phyloP scores from a whole-genome alignment of 2,797 vertebrate genomes.

The Acridotheres tristis region DNA sequence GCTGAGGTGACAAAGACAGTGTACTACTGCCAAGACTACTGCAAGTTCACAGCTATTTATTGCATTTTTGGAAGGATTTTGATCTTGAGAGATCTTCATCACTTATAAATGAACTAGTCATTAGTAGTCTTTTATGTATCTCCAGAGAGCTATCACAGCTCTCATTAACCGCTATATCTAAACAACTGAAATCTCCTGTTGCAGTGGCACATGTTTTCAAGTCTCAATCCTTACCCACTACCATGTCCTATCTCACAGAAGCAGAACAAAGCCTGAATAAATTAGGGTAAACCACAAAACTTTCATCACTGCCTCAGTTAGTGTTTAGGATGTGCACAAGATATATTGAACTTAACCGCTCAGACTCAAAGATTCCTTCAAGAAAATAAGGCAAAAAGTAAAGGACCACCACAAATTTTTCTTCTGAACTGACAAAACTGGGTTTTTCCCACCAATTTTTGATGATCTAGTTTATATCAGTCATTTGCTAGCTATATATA shows the following conservation, averaged over 20 bases:
- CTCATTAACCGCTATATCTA: slow-evolving; percentile 45
- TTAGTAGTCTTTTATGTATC: slow-evolving; percentile 63
- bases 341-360: neutral
- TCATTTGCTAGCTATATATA: neutral
- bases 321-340: neutral
- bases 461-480: neutral
- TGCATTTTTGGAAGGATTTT: slow-evolving; percentile 40
- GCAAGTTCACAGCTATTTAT: slow-evolving; percentile 31
- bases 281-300: neutral
- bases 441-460: neutral
- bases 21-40: neutral
- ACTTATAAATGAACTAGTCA: slow-evolving; percentile 69
- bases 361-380: neutral
- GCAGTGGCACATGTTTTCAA: slow-evolving; percentile 35
- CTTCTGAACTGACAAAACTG: neutral
- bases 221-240: neutral
- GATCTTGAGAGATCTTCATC: slow-evolving; percentile 64
- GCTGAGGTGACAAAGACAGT: neutral
- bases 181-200: slow-evolving; percentile 48
- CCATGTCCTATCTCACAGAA: neutral
- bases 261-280: slow-evolving; percentile 23
- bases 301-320: neutral
- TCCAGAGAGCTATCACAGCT: slow-evolving; percentile 56
- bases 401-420: neutral
- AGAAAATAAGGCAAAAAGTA: neutral